A percentile compares a stretch with the other conserved stretches of the same genome.
phyloP scores from a whole-genome alignment of 37 sponge, comb jelly and placozoan genomes.

The Geodia barretti region DNA sequence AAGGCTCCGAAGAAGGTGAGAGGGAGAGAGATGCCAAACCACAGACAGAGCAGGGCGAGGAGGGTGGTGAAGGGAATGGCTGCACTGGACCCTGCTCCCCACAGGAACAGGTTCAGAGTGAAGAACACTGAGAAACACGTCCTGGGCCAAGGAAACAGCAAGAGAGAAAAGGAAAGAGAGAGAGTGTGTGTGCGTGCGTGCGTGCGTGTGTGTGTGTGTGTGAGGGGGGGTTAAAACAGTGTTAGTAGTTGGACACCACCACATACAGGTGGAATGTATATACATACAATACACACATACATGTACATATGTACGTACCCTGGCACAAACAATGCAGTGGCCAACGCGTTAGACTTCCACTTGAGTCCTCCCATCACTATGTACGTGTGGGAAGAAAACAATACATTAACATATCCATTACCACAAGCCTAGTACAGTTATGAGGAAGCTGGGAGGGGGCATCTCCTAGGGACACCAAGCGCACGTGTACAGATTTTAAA shows the following conservation, averaged over 20 bases:
- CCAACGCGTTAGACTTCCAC: constrained; percentile 90
- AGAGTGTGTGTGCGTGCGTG: background rate
- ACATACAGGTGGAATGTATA: background rate
- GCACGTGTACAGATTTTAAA: too few species aligned
- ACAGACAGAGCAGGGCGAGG: constrained; percentile 87
- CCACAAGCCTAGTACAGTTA: too few species aligned
- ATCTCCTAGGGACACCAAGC: too few species aligned
- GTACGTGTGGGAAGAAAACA: background rate
- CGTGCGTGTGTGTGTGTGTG: background rate
- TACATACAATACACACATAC: background rate
- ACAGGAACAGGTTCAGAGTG: constrained; percentile 90
- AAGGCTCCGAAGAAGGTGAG: constrained; percentile 97
- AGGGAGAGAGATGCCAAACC: constrained; percentile 95
- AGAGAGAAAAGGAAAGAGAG: background rate
- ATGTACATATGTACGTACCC: constrained; percentile 45
- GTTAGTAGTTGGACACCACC: background rate
- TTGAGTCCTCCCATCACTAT: constrained; percentile 93
- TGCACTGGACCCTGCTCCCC: constrained; percentile 89
- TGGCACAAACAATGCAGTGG: constrained; percentile 87
- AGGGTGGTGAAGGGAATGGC: constrained; percentile 98
- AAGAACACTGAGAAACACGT: constrained; percentile 87
- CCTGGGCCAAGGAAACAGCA: constrained; percentile 17
- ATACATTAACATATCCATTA: too few species aligned
- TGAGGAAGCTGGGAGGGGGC: too few species aligned
- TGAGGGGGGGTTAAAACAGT: too few species aligned